phyloP scores from a whole-genome alignment of 2,113 vertebrate genomes.

The Chelonoidis abingdonii region DNA sequence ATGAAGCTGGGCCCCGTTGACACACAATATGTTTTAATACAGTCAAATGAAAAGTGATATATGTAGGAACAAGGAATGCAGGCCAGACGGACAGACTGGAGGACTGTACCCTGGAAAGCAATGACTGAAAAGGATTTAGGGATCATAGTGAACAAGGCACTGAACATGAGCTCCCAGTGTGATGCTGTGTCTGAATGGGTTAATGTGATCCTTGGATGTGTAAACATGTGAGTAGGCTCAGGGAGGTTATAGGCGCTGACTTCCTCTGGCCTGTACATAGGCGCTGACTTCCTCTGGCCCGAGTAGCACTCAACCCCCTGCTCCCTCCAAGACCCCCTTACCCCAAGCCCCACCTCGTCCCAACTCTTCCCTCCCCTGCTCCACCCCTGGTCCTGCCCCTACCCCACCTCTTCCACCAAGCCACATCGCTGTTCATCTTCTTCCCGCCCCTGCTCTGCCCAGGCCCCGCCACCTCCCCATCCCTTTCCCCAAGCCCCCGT shows the following conservation, averaged over 20 bases:
- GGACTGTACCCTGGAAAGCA: background rate
- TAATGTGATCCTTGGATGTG: background rate
- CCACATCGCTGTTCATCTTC: too few species aligned
- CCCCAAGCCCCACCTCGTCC: too few species aligned
- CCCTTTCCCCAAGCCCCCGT: too few species aligned
- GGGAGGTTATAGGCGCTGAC: background rate
- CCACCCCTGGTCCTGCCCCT: too few species aligned
- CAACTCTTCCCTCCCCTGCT: too few species aligned
- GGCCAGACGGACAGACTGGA: background rate
- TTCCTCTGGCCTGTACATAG: background rate
- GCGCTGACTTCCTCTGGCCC: too few species aligned
- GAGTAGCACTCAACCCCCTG: too few species aligned
- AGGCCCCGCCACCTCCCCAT: too few species aligned
- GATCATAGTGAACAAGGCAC: background rate
- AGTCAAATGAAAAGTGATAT: background rate
- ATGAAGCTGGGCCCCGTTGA: background rate
- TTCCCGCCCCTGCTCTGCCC: too few species aligned
- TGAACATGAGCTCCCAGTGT: background rate
- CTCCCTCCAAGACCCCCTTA: too few species aligned
- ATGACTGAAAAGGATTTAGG: background rate
- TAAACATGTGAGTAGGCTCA: background rate
- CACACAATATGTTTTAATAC: background rate
- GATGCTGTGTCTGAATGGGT: background rate
- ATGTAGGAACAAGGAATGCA: background rate
- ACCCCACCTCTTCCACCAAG: too few species aligned